Evolutionary conservation across 1,140 invertebrate genomes (phyloP), one percentile per base, ranked within the genome.

Genomic region (Dinoponera quadriceps): DNA sequence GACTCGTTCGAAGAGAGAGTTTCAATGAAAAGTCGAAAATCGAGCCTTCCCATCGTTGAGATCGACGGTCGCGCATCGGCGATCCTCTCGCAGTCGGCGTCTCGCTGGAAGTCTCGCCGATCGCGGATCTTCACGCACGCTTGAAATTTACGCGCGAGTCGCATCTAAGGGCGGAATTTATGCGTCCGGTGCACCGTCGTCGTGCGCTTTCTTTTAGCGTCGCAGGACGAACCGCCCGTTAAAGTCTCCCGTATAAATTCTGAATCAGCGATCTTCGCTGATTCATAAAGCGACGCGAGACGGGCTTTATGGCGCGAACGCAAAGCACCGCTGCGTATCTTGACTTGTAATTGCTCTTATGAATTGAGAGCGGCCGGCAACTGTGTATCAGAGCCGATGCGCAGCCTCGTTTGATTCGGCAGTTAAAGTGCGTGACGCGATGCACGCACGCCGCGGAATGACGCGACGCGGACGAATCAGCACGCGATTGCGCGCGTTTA

Each of bases 211-310:
- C 84, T 82, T 89, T 89, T 74, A 92, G 89, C 84, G 84, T 91
- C 85, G 48, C 66, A 88, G 68, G 55, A 75, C 59, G 49, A 29
- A 55, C 77, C n/a, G 86, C 77, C 87, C 90, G 88, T 92, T 92
- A 92, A 92, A 89, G 81, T 85, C 83, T 82, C 82, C 55, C 73
- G 77, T 89, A 87, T 93, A 91, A 93, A 93, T 92, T 80, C 88
- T 89, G 88, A 92, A 92, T 92, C 86, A 83, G 84, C 72, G 82
- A 88, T 90, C 73, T 82, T 20, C 27, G 20, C 54, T n/a, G n/a
- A 86, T 91, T 89, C 91, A 84, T 91, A 92, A 92, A 92, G 84
- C 77, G 51, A 73, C 57, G 62, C 80, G 77, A n/a, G n/a, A 62
- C 77, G 83, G 85, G 85, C 89, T 93, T 93, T 93, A 92, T 83